Evolutionary conservation across 2,797 vertebrate genomes (phyloP).

Genomic region (Strix occidentalis): DNA sequence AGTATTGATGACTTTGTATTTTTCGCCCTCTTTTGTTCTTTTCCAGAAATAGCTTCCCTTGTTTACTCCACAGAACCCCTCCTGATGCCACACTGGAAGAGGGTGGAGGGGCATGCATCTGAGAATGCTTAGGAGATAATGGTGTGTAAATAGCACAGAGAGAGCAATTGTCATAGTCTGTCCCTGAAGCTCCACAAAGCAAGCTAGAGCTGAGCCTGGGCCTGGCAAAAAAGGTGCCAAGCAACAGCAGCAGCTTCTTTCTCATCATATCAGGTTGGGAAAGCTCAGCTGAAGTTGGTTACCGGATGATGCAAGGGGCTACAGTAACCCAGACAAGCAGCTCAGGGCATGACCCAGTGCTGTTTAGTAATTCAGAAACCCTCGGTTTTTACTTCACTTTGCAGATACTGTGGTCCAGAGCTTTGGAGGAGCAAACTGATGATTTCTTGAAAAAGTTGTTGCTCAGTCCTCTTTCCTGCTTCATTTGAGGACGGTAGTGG

Average conservation of each 20-base stretch:
- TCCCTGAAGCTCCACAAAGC: background rate
- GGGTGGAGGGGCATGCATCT: constrained; percentile 26
- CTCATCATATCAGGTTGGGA: background rate
- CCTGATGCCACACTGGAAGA: background rate
- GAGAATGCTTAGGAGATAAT: background rate
- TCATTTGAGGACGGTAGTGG: background rate
- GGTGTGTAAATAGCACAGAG: constrained; percentile 30
- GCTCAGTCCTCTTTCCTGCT: background rate
- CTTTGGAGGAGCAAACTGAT: background rate
- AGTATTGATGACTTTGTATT: constrained; percentile 21
- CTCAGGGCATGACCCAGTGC: background rate
- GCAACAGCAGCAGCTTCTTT: background rate
- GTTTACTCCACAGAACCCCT: background rate
- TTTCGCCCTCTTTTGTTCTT: background rate
- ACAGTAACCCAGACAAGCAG: background rate
- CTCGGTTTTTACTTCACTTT: background rate
- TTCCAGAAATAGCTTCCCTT: constrained; percentile 32
- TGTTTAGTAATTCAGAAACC: background rate
- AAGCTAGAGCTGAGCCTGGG: background rate
- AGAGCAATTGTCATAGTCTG: background rate
- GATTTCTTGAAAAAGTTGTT: background rate
- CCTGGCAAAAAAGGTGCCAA: fast-evolving
- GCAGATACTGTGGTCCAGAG: background rate
- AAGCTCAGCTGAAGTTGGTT: background rate
- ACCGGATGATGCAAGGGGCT: background rate